Evolutionary conservation across 2,113 vertebrate species (phyloP).

Genomic region (Callipepla squamata): DNA sequence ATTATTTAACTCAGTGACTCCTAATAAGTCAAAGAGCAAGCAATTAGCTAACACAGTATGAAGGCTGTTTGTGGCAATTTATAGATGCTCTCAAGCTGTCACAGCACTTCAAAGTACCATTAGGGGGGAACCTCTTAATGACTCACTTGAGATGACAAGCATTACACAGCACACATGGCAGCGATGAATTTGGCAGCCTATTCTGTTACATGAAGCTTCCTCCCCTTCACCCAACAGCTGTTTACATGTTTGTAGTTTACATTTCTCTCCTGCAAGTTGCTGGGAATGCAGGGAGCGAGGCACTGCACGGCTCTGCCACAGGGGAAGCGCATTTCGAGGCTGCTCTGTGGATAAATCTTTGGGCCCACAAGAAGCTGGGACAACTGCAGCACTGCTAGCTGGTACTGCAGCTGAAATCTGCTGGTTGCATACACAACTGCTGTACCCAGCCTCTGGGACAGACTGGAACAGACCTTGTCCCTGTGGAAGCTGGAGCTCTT

Average conservation of each 20-base stretch:
- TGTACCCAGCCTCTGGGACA: neutral
- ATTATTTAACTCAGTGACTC: conserved; percentile 95
- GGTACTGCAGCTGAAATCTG: neutral
- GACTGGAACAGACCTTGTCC: neutral
- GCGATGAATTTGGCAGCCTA: conserved; percentile 74
- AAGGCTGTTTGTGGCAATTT: conserved; percentile 90
- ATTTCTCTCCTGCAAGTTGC: neutral
- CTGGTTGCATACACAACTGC: neutral
- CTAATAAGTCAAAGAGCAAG: conserved; percentile 96
- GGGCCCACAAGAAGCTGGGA: neutral
- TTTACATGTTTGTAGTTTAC: conserved; percentile 69
- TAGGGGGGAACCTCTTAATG: conserved; percentile 80
- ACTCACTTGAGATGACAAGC: conserved; percentile 86
- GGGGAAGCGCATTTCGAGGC: neutral
- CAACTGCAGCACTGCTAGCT: neutral
- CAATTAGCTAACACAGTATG: conserved; percentile 94
- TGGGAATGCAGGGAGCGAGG: neutral
- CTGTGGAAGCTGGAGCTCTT: neutral
- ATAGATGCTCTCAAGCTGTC: conserved; percentile 88
- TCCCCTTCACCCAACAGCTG: conserved; percentile 64
- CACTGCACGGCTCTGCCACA: neutral
- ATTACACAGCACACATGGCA: conserved; percentile 81
- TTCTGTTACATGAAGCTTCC: conserved; percentile 58
- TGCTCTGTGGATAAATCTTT: neutral
- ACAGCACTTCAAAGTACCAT: conserved; percentile 82